Percentiles rank a stretch among this genome's conserved stretches.
Evolutionary conservation across 2,888 invertebrate genomes (phyloP).

Genomic region (Clivina fossor): DNA sequence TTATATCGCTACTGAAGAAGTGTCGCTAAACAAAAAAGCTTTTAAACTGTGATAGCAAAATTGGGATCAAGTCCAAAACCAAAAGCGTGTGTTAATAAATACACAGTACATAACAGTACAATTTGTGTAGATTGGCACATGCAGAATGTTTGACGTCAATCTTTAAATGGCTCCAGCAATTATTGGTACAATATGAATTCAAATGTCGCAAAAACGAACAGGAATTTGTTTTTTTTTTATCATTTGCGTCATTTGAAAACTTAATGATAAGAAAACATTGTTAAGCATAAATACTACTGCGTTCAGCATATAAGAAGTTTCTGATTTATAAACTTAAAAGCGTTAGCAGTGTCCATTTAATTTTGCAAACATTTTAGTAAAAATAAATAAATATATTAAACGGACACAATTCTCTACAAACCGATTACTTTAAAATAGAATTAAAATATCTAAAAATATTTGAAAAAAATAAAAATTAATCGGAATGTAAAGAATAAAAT

Average conservation of each 20-base stretch:
- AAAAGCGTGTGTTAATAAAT: conserved; percentile 45
- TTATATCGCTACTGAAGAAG: conserved; percentile 8
- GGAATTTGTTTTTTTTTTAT: no score
- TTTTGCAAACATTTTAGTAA: conserved; percentile 17
- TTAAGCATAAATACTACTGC: conserved; percentile 28
- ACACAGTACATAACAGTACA: conserved; percentile 44
- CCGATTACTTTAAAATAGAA: not conserved
- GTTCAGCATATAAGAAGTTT: conserved; percentile 23
- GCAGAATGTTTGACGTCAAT: conserved; percentile 55
- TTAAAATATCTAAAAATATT: not conserved
- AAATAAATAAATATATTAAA: conserved; percentile 19
- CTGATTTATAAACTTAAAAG: conserved; percentile 21
- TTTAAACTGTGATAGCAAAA: conserved; percentile 36
- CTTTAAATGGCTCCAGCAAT: conserved; percentile 40
- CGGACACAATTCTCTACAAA: conserved; percentile 27
- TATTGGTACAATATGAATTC: conserved; percentile 5
- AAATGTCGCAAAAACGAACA: conserved; percentile 9
- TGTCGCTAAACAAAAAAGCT: conserved; percentile 31
- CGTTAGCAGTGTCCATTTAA: conserved; percentile 30
- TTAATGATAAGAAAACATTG: conserved; percentile 25
- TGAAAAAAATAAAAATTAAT: not conserved
- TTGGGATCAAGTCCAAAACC: conserved; percentile 49
- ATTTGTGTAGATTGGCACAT: conserved; percentile 46
- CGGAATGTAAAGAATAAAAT: not conserved
- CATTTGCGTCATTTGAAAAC: conserved; percentile 11